Evolutionary conservation across 2,888 invertebrate species (phyloP).

Genomic region (Synergus laeviventris): DNA sequence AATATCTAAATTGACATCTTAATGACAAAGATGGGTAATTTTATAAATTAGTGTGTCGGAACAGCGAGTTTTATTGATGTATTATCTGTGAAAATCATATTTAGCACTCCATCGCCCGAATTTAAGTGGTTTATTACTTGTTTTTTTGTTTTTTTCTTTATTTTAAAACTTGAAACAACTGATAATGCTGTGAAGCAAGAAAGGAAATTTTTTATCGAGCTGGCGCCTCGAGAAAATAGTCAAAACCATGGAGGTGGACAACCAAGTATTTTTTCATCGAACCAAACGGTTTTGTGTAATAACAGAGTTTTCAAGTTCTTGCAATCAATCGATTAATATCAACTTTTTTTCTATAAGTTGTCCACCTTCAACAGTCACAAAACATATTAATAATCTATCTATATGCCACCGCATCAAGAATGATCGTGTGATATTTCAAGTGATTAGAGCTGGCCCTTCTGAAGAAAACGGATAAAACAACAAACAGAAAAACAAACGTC

Average conservation of each 20-base stretch:
- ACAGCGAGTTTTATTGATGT: conserved; percentile 26
- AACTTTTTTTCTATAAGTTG: conserved; percentile 39
- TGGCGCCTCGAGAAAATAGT: conserved; percentile 29
- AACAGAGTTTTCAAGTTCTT: background rate
- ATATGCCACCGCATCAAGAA: conserved; percentile 71
- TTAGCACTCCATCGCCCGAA: conserved; percentile 32
- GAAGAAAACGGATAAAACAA: conserved; percentile 45
- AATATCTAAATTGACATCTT: conserved; percentile 20
- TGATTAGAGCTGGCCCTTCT: conserved; percentile 73
- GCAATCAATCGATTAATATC: conserved; percentile 26
- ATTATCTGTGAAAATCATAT: conserved; percentile 19
- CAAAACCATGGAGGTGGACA: conserved; percentile 26
- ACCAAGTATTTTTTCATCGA: conserved; percentile 13
- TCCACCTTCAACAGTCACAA: conserved; percentile 61
- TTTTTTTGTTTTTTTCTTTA: conserved; percentile 45
- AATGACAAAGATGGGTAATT: conserved; percentile 7
- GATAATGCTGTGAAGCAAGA: conserved; percentile 41
- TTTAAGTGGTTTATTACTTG: conserved; percentile 36
- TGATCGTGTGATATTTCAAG: conserved; percentile 74
- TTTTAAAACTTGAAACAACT: conserved; percentile 47
- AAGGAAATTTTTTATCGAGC: conserved; percentile 15
- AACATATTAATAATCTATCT: conserved; percentile 59
- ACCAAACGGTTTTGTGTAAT: conserved; percentile 21
- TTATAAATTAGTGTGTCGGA: background rate
- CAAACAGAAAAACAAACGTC: conserved; percentile 6